Evolutionary conservation across 2,888 invertebrate species (phyloP).

Genomic region (Tryphoninae sp.): DNA sequence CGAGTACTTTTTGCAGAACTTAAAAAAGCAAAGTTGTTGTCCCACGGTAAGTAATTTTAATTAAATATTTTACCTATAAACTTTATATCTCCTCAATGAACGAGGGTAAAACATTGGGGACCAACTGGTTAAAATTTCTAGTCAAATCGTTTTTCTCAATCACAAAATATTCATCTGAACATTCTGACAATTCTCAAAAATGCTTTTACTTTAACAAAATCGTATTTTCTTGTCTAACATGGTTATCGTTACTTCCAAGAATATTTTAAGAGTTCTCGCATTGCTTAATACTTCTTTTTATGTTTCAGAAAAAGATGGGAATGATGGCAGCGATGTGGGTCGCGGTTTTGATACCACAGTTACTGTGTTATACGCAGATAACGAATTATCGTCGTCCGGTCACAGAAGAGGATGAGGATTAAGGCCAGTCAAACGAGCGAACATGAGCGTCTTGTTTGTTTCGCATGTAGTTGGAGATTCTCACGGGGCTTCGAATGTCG

Average conservation of each 20-base stretch:
- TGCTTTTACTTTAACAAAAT: not conserved
- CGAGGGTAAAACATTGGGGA: too few species aligned
- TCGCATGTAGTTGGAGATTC: slow-evolving; percentile 6
- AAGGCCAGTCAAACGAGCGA: not conserved
- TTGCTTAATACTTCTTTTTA: not conserved
- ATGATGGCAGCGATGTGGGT: slow-evolving; percentile 47
- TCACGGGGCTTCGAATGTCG: not conserved
- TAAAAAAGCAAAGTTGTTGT: not conserved
- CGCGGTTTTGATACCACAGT: slow-evolving; percentile 54
- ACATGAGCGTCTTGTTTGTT: not conserved
- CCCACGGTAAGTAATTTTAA: too few species aligned
- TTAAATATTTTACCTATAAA: too few species aligned
- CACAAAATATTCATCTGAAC: too few species aligned
- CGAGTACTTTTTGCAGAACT: not conserved
- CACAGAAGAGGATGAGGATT: slow-evolving; percentile 34
- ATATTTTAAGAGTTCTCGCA: too few species aligned
- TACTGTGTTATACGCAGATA: slow-evolving; percentile 53
- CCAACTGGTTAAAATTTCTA: too few species aligned
- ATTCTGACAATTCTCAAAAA: not conserved
- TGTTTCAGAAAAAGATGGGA: slow-evolving; percentile 53
- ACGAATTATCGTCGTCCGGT: slow-evolving; percentile 51
- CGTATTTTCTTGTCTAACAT: not conserved
- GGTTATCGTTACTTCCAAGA: not conserved
- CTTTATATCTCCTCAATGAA: too few species aligned
- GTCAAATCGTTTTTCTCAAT: too few species aligned